Conservation (phyloP, 2,113 vertebrate species). For the Rhynchomys soricoides region DNA sequence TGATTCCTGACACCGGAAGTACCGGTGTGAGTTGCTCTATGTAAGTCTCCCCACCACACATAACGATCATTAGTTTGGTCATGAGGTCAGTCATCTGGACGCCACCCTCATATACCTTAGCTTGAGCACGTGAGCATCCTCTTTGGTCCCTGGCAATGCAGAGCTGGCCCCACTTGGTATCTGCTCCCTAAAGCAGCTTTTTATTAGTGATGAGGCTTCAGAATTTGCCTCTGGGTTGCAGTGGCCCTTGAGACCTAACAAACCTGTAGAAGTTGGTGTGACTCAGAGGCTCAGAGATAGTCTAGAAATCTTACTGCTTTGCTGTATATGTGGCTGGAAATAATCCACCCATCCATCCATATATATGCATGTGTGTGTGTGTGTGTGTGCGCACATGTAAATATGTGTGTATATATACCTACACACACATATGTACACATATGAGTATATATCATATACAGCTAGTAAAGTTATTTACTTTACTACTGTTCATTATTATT, state of each 20-base stretch:
- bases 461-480: neutral
- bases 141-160: neutral
- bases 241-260: neutral
- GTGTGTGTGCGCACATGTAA: accelerated
- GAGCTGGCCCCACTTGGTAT: neutral
- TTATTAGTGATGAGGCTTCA: neutral
- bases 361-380: neutral
- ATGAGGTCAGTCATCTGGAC: neutral
- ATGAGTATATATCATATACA: neutral
- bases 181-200: neutral
- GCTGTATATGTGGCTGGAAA: neutral
- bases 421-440: neutral
- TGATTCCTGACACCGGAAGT: neutral
- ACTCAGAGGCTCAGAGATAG: neutral
- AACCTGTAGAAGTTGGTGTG: neutral
- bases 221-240: neutral
- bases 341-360: neutral
- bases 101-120: neutral
- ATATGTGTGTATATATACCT: neutral
- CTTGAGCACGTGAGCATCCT: neutral
- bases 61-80: neutral
- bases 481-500: no score
- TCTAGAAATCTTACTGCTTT: neutral
- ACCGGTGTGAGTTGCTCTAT: neutral
- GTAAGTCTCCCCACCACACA: neutral